A percentile compares a stretch with the other conserved stretches of the same genome.
Evolutionary conservation across 2,888 invertebrate species (phyloP).

Genomic region (Agriopis marginaria): DNA sequence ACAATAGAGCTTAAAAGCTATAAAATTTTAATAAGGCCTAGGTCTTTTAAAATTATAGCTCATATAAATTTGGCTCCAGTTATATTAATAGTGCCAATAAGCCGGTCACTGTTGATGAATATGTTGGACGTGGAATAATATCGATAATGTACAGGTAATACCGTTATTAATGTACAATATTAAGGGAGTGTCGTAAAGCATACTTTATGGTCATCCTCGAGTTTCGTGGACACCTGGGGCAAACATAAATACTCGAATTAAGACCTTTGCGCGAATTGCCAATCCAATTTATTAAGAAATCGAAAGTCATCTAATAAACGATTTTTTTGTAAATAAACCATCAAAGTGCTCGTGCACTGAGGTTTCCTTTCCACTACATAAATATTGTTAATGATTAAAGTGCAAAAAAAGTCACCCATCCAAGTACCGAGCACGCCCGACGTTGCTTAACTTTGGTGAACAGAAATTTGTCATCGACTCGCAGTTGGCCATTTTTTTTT

Average conservation of each 20-base stretch:
- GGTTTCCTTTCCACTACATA: too few species aligned
- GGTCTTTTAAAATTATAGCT: slow-evolving; percentile 68
- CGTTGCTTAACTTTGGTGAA: too few species aligned
- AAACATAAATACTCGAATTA: slow-evolving; percentile 24
- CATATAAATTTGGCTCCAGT: slow-evolving; percentile 69
- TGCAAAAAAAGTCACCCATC: too few species aligned
- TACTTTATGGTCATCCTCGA: slow-evolving; percentile 42
- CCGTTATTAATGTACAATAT: slow-evolving; percentile 38
- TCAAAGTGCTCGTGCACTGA: too few species aligned
- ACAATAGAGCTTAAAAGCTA: slow-evolving; percentile 55
- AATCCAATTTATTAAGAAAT: slow-evolving; percentile 12
- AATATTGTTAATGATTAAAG: too few species aligned
- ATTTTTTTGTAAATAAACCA: not conserved
- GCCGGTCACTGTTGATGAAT: slow-evolving; percentile 61
- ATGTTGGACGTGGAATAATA: slow-evolving; percentile 54
- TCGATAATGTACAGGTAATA: slow-evolving; percentile 45
- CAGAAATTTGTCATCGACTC: too few species aligned
- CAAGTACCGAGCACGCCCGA: too few species aligned
- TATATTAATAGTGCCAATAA: slow-evolving; percentile 67
- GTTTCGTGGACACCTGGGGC: slow-evolving; percentile 34
- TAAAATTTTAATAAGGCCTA: slow-evolving; percentile 69
- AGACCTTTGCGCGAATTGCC: slow-evolving; percentile 16
- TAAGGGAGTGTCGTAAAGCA: slow-evolving; percentile 37
- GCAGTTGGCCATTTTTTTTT: too few species aligned
- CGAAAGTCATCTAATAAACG: slow-evolving; percentile 1